Evolutionary conservation across 2,888 invertebrate species (phyloP), one percentile per base, ranked within the genome.

Genomic region (Epirrhoe tristata): DNA sequence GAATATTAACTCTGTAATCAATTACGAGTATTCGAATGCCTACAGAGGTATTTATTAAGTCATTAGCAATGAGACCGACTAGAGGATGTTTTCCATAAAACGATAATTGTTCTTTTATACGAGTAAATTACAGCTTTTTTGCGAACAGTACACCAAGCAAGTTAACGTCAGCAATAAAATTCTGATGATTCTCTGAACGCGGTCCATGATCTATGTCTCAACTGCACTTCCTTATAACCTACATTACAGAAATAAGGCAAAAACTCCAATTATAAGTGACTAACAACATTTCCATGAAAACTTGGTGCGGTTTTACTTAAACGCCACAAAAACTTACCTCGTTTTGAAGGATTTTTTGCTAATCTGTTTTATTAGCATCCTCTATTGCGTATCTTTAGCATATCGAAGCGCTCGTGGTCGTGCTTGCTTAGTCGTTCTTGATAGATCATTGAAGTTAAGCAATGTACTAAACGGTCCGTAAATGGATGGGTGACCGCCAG

Each of bases 171-270:
- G 74, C 66, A 75, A 78, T 77, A 79, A 78, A 78, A 78, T 74
- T 75, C 50, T 52, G 72, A 79, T 80, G 79, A 79, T 80, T 73
- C 77, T 70, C 69, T 66, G 81, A 76, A 77, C 68, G 67, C 66
- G 70, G 72, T 74, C 75, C 74, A 73, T 79, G 80, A 80, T 81
- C 80, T 79, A 80, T 78, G 78, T 70, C 75, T 73, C 75, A 60
- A 77, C 64, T 69, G 63, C 69, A 82, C 82, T 87, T 88, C 87
- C 87, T 87, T 82, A 84, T 85, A 81, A 77, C 78, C 74, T 69
- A 74, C 75, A 71, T 69, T 65, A 67, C 71, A 71, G 63, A 70
- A 63, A 71, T 70, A 75, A 75, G 79, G 80, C 81, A 85, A 88
- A 86, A 82, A 84, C 78, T 65, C 73, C 74, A 78, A 74, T 81